Base-by-base conservation (phyloP, 2,888 invertebrate genomes). In the Colostygia pectinataria region DNA sequence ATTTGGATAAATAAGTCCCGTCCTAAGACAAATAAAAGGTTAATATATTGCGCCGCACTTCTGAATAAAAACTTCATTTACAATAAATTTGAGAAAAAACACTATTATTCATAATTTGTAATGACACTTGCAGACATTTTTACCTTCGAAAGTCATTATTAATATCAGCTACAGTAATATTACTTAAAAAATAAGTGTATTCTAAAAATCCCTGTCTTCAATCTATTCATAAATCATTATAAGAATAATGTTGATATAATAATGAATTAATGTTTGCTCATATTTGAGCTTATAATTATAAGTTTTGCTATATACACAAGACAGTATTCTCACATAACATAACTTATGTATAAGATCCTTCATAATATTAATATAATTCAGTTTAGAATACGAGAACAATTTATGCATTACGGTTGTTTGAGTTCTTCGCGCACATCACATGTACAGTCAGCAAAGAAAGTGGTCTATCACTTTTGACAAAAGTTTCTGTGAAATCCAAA, bases 21-120 rank as follows among this genome's bases (percentile, higher is more conserved):
- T 82, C 83, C 84, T 72, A 56, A 70, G 71, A 71, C 67, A 71
- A 74, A 75, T 71, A 67, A 69, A 67, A 63, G 53, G 34, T 61
- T 62, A 44, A 14, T 40, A 0, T 14, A 45, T n/a, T n/a, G n/a
- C n/a, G 41, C 32, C 38, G 42, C 41, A 38, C 27, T 15, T 32
- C 5, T 49, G 32, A 9, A 20, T 37, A 40, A 6, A 9, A 29
- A 13, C 32, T 20, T 55, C 1, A 23, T 29, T 44, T n/a, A 18
- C 5, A 20, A 13, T 23, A 2, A 40, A 28, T 20, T 12, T 20
- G 15, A 3, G 2, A 15, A n/a, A n/a, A n/a, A n/a, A n/a, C n/a
- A n/a, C n/a, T n/a, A n/a, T n/a, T n/a, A n/a, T n/a, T n/a, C n/a
- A n/a, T n/a, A n/a, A n/a, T n/a, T n/a, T n/a, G n/a, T n/a, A n/a